phyloP scores from a whole-genome alignment of 1,140 invertebrate species.

The Saccostrea echinata region DNA sequence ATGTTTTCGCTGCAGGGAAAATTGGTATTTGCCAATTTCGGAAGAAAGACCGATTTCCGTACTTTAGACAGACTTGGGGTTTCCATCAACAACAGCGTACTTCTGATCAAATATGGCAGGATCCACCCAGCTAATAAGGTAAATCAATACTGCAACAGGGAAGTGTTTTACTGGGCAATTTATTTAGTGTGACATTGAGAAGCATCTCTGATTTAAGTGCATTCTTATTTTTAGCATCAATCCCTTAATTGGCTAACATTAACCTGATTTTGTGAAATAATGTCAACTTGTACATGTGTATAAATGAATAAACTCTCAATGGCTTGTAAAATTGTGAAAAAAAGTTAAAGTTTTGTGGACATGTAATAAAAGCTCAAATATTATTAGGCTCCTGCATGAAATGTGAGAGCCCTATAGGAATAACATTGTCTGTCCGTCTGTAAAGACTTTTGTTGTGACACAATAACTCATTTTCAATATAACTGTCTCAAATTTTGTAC shows the following conservation, averaged over 20 bases:
- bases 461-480: not conserved
- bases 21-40: slow-evolving; percentile 82
- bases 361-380: too few species aligned
- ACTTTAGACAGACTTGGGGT: slow-evolving; percentile 73
- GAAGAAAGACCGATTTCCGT: slow-evolving; percentile 80
- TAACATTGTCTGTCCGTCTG: not conserved
- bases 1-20: slow-evolving; percentile 62
- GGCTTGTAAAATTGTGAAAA: too few species aligned
- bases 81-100: slow-evolving; percentile 78
- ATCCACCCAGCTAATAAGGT: slow-evolving; percentile 82
- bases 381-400: too few species aligned
- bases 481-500: not conserved
- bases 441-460: too few species aligned
- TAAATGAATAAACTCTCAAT: too few species aligned
- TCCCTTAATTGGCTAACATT: too few species aligned
- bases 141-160: not conserved
- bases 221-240: not conserved
- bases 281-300: too few species aligned
- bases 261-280: too few species aligned
- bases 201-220: not conserved
- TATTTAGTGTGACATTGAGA: not conserved
- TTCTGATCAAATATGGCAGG: slow-evolving; percentile 81
- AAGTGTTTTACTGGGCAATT: not conserved
- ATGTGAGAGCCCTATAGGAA: not conserved
- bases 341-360: too few species aligned